Percentiles rank a stretch among this genome's conserved stretches.
Conservation (phyloP, 2,888 invertebrate genomes). For the Gisinianus flammeolus region DNA sequence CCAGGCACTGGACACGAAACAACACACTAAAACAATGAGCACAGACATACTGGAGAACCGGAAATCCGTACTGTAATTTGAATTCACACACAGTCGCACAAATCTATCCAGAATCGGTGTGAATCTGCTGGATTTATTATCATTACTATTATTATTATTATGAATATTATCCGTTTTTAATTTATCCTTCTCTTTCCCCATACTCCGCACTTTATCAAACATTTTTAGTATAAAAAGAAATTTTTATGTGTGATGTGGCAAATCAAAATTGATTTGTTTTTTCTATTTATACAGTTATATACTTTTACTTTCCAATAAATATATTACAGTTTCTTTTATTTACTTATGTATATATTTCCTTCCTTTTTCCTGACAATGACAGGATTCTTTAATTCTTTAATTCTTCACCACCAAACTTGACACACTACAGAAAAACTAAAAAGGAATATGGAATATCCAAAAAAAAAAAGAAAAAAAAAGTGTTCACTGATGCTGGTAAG, state of each 20-base stretch:
- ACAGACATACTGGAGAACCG: neutral
- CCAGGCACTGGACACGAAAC: neutral
- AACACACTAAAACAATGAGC: neutral
- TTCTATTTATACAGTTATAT: no score
- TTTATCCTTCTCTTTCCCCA: neutral
- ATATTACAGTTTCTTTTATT: no score
- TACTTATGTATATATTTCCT: no score
- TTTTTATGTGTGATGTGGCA: no score
- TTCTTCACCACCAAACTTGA: no score
- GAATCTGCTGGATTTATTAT: no score
- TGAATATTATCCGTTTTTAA: slow-evolving; percentile 3
- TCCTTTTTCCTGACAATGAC: neutral
- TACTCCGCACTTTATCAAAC: neutral
- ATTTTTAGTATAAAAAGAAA: neutral
- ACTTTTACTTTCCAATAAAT: no score
- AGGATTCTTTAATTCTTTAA: no score
- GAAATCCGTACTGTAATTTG: neutral
- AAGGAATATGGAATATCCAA: no score
- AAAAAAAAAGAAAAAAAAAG: neutral
- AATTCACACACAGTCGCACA: neutral
- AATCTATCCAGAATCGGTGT: neutral
- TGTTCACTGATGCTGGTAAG: no score
- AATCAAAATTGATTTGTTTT: no score
- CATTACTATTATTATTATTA: neutral
- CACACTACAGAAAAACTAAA: no score